Evolutionary conservation across 2,113 vertebrate genomes (phyloP), one percentile per base, ranked within the genome.

Genomic region (Mobula hypostoma): DNA sequence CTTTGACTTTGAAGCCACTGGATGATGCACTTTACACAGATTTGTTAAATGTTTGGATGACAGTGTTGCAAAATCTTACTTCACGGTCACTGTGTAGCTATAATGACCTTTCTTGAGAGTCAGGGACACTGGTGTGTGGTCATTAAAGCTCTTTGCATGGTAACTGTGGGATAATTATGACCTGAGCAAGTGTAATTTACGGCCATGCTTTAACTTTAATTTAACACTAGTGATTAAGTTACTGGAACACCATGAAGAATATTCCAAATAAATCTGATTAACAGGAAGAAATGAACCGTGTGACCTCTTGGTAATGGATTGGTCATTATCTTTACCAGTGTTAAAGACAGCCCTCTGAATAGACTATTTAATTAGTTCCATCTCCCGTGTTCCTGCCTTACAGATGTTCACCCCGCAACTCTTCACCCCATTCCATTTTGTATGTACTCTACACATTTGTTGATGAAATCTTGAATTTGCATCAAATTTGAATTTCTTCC

Each of bases 251-350:
- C 63, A 88, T 87, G 1, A 11, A 61, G 15, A 32, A 66, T 88
- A 66, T 29, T 66, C 85, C 85, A 88, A 88, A 88, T 88, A 88
- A 88, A 88, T 66, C 58, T 66, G 85, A 88, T 88, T 66, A 66
- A 19, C 58, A 66, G 85, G 5, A 66, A 27, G 85, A 66, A 66
- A 66, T 88, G 61, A 66, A 66, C 61, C 61, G n/a, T 66, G 61
- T 66, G 85, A 88, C 61, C 27, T 88, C 36, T 88, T 66, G 29
- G 85, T 61, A 87, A 58, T 87, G 83, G 83, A 0, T 87, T 4
- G 56, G 56, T 9, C 21, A 56, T 58, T 85, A 85, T 85, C 82
- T 56, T 85, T 48, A 24, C 21, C 48, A 48, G 48, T 48, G 48
- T 48, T 48, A 48, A 48, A 48, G 48, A 48, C 48, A 48, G 48